Percentiles rank a stretch among this genome's conserved stretches.
Evolutionary conservation across 2,113 vertebrate species (phyloP).

Genomic region (Anarhynchus alexandrinus): DNA sequence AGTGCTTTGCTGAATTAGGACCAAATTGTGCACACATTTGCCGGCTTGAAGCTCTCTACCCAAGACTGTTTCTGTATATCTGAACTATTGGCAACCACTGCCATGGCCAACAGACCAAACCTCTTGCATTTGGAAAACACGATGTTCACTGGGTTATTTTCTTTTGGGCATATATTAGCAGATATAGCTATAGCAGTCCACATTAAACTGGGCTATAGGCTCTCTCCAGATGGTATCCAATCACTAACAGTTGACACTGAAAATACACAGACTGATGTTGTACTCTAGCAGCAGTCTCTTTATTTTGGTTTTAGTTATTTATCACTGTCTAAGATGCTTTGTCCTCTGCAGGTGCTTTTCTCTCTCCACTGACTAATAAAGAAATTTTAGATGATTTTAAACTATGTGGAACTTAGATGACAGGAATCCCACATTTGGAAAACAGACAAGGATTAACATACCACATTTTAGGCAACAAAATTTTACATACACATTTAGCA

Average conservation of each 20-base stretch:
- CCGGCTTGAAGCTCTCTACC: neutral
- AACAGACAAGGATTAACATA: neutral
- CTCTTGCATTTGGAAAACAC: neutral
- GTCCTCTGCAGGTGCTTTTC: neutral
- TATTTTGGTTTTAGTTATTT: constrained; percentile 9
- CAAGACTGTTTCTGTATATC: neutral
- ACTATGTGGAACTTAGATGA: neutral
- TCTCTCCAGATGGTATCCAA: neutral
- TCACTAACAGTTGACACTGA: neutral
- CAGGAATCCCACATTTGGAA: neutral
- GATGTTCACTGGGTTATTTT: neutral
- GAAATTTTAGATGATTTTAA: neutral
- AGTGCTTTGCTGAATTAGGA: neutral
- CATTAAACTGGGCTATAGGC: neutral
- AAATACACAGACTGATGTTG: neutral
- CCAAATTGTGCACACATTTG: neutral
- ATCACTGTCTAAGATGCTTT: neutral
- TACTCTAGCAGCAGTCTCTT: neutral
- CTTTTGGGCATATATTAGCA: neutral
- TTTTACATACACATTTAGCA: neutral
- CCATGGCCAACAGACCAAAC: neutral
- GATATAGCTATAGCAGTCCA: neutral
- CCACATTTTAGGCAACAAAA: neutral
- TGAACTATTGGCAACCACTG: neutral
- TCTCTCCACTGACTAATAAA: neutral